Conservation (phyloP, 2,888 invertebrate species). For the Rhingia rostrata region DNA sequence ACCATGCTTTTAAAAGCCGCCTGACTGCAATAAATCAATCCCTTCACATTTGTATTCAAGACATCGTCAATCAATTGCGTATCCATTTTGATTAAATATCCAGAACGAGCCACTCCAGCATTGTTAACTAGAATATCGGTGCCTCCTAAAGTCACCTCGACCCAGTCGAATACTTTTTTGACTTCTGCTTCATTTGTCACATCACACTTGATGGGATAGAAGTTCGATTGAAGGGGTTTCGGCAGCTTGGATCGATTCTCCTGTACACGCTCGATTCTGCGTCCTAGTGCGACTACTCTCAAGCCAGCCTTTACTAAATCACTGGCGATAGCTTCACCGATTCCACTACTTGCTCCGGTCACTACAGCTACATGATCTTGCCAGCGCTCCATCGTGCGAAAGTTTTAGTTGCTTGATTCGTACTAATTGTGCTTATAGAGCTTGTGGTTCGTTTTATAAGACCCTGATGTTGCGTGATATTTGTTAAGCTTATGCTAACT, state of each 20-base stretch:
- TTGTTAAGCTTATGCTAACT: too few species aligned
- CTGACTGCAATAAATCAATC: constrained; percentile 81
- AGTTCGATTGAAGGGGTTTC: constrained; percentile 7
- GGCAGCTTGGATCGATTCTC: constrained; percentile 40
- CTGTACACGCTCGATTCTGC: constrained; percentile 79
- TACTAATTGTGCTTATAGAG: neutral
- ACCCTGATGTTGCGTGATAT: neutral
- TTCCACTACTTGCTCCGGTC: constrained; percentile 85
- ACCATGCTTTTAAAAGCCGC: constrained; percentile 83
- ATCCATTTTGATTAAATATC: constrained; percentile 47
- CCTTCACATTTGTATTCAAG: constrained; percentile 82
- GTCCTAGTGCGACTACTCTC: constrained; percentile 83
- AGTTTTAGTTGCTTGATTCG: neutral
- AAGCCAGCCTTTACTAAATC: constrained; percentile 83
- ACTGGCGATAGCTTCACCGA: constrained; percentile 83
- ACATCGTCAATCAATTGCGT: constrained; percentile 72
- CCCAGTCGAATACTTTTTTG: constrained; percentile 82
- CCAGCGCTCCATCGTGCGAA: constrained; percentile 84
- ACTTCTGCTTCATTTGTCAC: constrained; percentile 84
- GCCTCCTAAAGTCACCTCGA: constrained; percentile 83
- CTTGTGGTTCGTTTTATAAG: constrained; percentile 1
- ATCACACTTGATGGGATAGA: constrained; percentile 77
- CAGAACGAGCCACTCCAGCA: constrained; percentile 81
- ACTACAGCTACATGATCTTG: constrained; percentile 84
- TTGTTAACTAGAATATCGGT: constrained; percentile 85